Conservation (phyloP, 2,888 invertebrate genomes). For the Cryptocheilus praepositus region DNA sequence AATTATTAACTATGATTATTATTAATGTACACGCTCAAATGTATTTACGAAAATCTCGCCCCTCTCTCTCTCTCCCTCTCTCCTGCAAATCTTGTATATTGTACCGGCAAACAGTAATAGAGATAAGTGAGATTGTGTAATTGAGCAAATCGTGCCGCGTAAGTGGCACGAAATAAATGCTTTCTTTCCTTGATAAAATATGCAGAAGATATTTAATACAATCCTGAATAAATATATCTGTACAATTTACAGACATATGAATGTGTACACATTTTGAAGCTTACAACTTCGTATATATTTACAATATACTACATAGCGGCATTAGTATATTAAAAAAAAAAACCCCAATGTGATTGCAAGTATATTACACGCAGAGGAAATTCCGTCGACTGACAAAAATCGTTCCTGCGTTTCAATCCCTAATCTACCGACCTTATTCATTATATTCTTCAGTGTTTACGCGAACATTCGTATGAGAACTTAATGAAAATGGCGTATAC, state of each 20-base stretch:
- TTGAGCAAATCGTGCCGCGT: neutral
- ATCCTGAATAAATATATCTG: slow-evolving; percentile 55
- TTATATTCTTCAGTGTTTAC: too few species aligned
- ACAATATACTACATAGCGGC: slow-evolving; percentile 24
- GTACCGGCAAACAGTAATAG: neutral
- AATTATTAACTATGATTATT: too few species aligned
- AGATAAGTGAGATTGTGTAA: neutral
- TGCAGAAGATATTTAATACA: slow-evolving; percentile 50
- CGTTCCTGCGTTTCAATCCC: too few species aligned
- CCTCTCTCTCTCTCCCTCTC: too few species aligned
- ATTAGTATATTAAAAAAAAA: slow-evolving; percentile 43
- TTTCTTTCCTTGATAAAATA: slow-evolving; percentile 40
- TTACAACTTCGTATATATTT: slow-evolving; percentile 38
- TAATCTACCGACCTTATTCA: too few species aligned
- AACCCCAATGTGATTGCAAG: slow-evolving; percentile 41
- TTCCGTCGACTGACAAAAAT: neutral
- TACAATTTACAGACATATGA: slow-evolving; percentile 47
- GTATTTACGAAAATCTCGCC: too few species aligned
- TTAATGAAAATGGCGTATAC: too few species aligned
- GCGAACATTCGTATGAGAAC: too few species aligned
- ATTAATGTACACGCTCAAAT: too few species aligned
- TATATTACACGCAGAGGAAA: slow-evolving; percentile 30
- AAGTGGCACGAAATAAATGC: slow-evolving; percentile 28
- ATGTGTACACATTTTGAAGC: slow-evolving; percentile 41
- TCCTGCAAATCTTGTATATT: too few species aligned